Percentiles rank a stretch among this genome's conserved stretches.
Evolutionary conservation across 1,140 invertebrate species (phyloP).

Genomic region (Ridgeia piscesae): DNA sequence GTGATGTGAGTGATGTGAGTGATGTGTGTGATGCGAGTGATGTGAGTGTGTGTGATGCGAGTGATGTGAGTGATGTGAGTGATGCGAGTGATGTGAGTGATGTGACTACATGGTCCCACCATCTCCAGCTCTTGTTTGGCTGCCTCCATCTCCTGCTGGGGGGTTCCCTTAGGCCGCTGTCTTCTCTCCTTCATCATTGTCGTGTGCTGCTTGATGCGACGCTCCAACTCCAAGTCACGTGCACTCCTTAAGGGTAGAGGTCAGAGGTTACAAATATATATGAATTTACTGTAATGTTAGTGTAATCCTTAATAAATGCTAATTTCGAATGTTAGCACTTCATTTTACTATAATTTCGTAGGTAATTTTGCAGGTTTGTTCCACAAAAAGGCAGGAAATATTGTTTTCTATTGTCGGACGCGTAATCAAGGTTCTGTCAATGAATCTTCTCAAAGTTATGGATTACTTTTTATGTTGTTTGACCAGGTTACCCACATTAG

Average conservation of each 20-base stretch:
- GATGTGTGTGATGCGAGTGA: no score
- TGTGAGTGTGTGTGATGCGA: no score
- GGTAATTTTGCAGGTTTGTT: no score
- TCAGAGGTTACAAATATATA: background rate
- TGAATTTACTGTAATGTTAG: background rate
- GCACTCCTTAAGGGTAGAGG: slow-evolving; percentile 18
- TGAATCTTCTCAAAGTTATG: no score
- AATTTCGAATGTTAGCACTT: no score
- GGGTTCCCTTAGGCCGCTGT: slow-evolving; percentile 48
- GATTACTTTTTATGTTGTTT: background rate
- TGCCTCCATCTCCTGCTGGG: slow-evolving; percentile 53
- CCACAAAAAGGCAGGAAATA: no score
- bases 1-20: no score
- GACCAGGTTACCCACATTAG: no score
- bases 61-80: no score
- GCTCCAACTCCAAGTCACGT: slow-evolving; percentile 48
- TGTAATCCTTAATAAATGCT: background rate
- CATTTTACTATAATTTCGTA: no score
- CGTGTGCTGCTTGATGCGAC: slow-evolving; percentile 48
- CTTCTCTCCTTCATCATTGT: slow-evolving; percentile 48
- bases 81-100: slow-evolving; percentile 10
- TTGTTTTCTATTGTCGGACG: no score
- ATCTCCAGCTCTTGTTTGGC: slow-evolving; percentile 50
- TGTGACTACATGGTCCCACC: slow-evolving; percentile 35
- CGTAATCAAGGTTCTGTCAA: no score